Percentiles rank a stretch among this genome's conserved stretches.
Evolutionary conservation across 2,113 vertebrate species (phyloP).

Genomic region (Herpailurus yagouaroundi): DNA sequence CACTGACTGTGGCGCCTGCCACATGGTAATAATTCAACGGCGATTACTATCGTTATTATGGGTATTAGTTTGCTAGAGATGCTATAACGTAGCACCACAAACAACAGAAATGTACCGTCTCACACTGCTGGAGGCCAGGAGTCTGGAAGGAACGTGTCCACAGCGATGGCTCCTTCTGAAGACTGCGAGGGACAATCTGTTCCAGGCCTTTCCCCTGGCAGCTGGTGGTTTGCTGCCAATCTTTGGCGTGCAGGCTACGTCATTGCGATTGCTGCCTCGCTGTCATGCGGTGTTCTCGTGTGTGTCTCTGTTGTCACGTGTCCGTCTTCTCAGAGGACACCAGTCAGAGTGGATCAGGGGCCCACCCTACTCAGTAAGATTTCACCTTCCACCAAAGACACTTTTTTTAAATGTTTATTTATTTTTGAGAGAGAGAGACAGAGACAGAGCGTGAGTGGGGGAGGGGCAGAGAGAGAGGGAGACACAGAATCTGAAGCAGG

Average conservation of each 20-base stretch:
- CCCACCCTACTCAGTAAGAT: background rate
- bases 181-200: background rate
- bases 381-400: background rate
- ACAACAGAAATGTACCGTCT: background rate
- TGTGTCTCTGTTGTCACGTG: background rate
- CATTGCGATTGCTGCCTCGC: too few species aligned
- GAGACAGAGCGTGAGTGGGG: background rate
- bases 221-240: too few species aligned
- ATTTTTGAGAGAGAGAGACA: background rate
- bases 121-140: background rate
- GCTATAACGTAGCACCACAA: background rate
- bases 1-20: background rate
- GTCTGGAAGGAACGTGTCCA: background rate
- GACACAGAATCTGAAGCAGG: background rate
- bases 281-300: background rate
- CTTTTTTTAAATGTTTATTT: background rate
- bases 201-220: background rate
- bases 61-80: too few species aligned
- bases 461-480: background rate
- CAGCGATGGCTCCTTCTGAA: background rate
- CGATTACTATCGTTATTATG: background rate
- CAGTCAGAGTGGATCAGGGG: background rate
- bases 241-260: rapidly evolving
- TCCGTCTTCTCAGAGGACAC: background rate
- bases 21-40: background rate